Conservation (phyloP, 2,113 vertebrate genomes). For the Percina caprodes region DNA sequence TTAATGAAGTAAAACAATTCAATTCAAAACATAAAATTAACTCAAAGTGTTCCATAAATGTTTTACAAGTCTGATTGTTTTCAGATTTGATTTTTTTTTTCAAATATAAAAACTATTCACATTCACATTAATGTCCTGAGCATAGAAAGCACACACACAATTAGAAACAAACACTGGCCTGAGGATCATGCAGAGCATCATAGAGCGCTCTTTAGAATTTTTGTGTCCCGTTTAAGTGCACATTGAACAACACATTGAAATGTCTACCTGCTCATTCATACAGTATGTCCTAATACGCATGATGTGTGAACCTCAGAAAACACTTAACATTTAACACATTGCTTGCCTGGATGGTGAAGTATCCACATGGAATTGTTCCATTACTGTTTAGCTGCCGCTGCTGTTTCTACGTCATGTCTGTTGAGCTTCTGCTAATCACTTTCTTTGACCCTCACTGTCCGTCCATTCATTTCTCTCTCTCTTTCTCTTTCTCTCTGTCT, state of each 20-base stretch:
- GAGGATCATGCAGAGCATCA: neutral
- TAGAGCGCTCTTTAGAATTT: neutral
- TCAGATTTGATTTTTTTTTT: neutral
- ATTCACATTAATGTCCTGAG: neutral
- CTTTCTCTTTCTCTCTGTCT: conserved; percentile 32
- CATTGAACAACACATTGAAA: neutral
- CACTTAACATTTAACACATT: conserved; percentile 8
- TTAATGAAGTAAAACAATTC: neutral
- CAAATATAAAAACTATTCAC: neutral
- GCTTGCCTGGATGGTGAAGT: neutral
- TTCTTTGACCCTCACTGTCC: conserved; percentile 30
- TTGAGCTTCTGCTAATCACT: conserved; percentile 42
- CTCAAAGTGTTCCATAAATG: neutral
- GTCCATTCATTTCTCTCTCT: conserved; percentile 41
- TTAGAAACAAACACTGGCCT: too few species aligned
- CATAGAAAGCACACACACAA: neutral
- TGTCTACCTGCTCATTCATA: neutral
- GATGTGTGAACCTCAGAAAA: neutral
- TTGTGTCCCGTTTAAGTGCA: neutral
- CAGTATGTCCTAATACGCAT: neutral
- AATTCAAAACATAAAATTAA: neutral
- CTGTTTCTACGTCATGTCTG: conserved; percentile 2
- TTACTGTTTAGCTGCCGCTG: neutral
- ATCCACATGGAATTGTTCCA: neutral
- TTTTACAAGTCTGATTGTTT: neutral